Base-by-base conservation (phyloP, 1,140 invertebrate genomes). In the Drosophila tsacasi region DNA sequence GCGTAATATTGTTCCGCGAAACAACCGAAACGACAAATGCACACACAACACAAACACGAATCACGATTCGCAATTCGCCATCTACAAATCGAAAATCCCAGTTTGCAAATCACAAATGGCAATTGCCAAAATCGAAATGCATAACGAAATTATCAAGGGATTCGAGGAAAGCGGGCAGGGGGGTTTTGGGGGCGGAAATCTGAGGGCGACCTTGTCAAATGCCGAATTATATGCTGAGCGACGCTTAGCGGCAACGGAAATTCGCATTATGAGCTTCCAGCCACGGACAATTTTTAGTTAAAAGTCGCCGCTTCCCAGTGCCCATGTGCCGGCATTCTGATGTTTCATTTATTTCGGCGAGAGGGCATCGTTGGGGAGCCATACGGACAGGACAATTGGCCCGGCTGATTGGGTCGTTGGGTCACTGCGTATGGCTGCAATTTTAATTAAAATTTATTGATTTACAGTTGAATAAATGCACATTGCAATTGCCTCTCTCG, bases 361-460 rank as follows among this genome's bases (percentile, higher is more conserved):
- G 59, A 19, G 42, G 6, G 58, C 1, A 30, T 40, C n/a, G 17
- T 0, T n/a, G 23, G 39, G 35, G 32, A n/a, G 30, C 4, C 21
- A 44, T 19, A 9, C 17, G 15, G 12, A 8, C 19, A 44, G 82
- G 42, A 79, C 83, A 83, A 87, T 86, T 86, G 83, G 81, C 71
- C 54, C 69, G 82, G 39, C 59, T 57, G 64, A 61, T 59, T 78
- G 42, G 55, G 64, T 77, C 57, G 76, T 37, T 77, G 64, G 63
- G 74, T 77, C 57, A 76, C 19, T 83, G 83, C 59, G 65, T 81
- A 72, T 57, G 74, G 67, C 84, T 90, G 84, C 81, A 89, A 89
- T 89, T 89, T 89, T 84, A 89, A 89, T 89, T 89, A 84, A 89
- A 89, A 89, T 89, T 89, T 89, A 89, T 89, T 89, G 85, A 89